These are phyloP conservation scores for Leptobrachium leishanense DNA, from an alignment of 2,113 vertebrate genomes.

Conservation along the genomic window DNA sequence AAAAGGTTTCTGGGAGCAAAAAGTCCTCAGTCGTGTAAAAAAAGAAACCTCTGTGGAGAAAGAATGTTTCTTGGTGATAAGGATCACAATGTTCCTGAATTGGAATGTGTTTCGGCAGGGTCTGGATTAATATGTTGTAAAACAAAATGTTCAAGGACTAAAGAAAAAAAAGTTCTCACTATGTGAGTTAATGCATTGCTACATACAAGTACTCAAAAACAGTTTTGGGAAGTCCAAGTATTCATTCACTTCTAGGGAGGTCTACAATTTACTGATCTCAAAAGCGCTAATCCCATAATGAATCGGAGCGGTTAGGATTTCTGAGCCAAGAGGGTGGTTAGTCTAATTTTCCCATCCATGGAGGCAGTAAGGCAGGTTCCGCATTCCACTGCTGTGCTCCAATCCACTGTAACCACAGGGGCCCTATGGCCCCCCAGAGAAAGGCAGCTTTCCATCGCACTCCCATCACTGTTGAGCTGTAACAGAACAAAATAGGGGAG, in stretches of 20 bases:
- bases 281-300: slow-evolving; percentile 27
- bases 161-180: not conserved
- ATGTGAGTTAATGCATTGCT: not conserved
- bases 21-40: no score
- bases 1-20: no score
- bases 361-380: slow-evolving; percentile 95
- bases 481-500: slow-evolving; percentile 23
- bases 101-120: no score
- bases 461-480: slow-evolving; percentile 81
- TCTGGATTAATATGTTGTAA: no score
- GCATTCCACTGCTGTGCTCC: slow-evolving; percentile 94
- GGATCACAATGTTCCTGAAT: no score
- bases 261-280: slow-evolving; percentile 37
- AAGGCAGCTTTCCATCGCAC: slow-evolving; percentile 81
- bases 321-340: slow-evolving; percentile 93
- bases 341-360: slow-evolving; percentile 96
- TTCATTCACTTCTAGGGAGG: not conserved
- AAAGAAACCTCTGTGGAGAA: no score
- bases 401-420: slow-evolving; percentile 93
- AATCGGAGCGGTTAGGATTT: slow-evolving; percentile 64
- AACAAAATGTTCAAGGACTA: no score
- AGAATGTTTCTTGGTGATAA: no score
- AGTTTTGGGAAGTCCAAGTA: not conserved
- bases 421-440: slow-evolving; percentile 90
- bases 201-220: not conserved